Evolutionary conservation across 2,797 vertebrate genomes (phyloP).

Genomic region (Acropternis orthonyx): DNA sequence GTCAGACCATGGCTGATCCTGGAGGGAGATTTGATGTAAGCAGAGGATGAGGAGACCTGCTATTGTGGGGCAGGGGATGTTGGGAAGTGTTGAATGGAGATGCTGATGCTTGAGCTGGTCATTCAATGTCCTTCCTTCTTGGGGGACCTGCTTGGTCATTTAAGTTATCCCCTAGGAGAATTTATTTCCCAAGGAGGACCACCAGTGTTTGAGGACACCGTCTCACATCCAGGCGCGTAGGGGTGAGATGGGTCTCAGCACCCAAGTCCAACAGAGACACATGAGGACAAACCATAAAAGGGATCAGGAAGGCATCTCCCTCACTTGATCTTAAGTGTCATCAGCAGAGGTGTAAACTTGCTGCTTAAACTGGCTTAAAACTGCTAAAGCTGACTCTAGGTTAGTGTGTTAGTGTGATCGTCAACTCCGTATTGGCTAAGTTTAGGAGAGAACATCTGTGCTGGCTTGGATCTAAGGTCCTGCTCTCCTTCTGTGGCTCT

Average conservation of each 20-base stretch:
- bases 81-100: background rate
- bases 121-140: background rate
- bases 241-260: background rate
- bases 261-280: background rate
- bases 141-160: background rate
- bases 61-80: background rate
- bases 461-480: background rate
- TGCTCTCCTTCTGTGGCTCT: background rate
- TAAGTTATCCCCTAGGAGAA: background rate
- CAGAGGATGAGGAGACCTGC: background rate
- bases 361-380: background rate
- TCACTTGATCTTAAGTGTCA: background rate
- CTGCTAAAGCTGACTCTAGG: background rate
- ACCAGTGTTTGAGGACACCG: background rate
- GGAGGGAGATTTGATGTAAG: background rate
- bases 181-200: background rate
- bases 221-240: background rate
- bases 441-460: fast-evolving
- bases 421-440: background rate
- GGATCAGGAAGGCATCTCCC: background rate
- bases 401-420: background rate
- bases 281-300: background rate
- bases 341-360: background rate
- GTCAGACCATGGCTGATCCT: background rate
- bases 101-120: background rate